These are phyloP conservation scores for Celastrina argiolus DNA, from an alignment of 2,888 invertebrate species.

Conservation along the genomic window DNA sequence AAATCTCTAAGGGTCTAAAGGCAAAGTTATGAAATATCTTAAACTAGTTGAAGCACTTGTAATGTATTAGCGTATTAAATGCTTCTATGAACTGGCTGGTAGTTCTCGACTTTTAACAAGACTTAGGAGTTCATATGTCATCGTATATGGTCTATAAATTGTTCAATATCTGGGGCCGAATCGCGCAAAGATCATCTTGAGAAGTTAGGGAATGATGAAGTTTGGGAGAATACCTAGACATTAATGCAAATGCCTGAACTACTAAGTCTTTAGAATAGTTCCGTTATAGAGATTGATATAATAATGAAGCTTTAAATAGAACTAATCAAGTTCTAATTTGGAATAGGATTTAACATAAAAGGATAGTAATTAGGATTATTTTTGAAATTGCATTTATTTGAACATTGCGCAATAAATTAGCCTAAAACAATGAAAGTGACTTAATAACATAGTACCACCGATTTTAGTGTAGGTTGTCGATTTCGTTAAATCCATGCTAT, in stretches of 20 bases:
- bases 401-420: too few relatives aligned
- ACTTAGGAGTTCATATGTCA: background rate
- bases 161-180: background rate
- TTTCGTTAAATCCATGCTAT: too few relatives aligned
- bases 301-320: background rate
- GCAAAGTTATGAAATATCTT: background rate
- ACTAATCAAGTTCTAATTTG: too few relatives aligned
- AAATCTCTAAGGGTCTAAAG: too few relatives aligned
- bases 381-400: too few relatives aligned
- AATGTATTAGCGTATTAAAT: background rate
- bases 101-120: background rate
- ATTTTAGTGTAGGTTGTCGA: too few relatives aligned
- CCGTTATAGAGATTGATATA: background rate
- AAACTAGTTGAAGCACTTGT: background rate
- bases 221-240: background rate
- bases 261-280: background rate
- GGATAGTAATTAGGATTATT: too few relatives aligned
- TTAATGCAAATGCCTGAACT: background rate
- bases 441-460: too few relatives aligned
- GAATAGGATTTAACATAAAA: too few relatives aligned
- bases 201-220: background rate
- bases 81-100: background rate
- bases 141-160: background rate
- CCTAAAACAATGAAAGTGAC: too few relatives aligned
- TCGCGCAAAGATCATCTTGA: background rate